Evolutionary conservation across 2,113 vertebrate genomes (phyloP), one percentile per base, ranked within the genome.

Genomic region (Microtus richardsoni): DNA sequence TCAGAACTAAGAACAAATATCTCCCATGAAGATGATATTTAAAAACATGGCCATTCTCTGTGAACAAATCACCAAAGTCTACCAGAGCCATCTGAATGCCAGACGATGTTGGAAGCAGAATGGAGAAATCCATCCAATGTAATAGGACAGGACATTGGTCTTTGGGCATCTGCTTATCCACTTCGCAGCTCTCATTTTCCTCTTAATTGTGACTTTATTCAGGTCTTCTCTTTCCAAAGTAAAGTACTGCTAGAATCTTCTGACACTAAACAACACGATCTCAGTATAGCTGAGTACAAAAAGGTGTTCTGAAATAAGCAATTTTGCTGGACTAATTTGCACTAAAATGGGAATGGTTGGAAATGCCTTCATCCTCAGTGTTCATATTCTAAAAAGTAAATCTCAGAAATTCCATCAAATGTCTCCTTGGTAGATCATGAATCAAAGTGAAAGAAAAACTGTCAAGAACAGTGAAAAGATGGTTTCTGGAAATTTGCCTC

Each of bases 361-460:
- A 44, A 95, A 91, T 21, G 3, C 58, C 39, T 78, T 95, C 24
- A 87, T 91, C 79, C 36, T 94, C 60, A 60, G 16, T 60, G 64
- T 47, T 75, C 33, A 3, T 68, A 68, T 73, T 80, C 89, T 58
- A 16, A 80, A 92, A 96, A 89, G 77, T 73, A 88, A 85, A 68
- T 89, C 60, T 73, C 77, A 94, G 62, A 95, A 91, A 92, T 66
- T 44, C 52, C 75, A 2, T 62, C 28, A 36, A 66, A 66, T 73
- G 19, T 64, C 82, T 83, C 58, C 47, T 71, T 44, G 13, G 73
- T 80, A 80, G 21, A 82, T 41, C 70, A 47, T 17, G 64, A 80
- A 92, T 75, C 77, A 96, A 77, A 91, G 73, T n/a, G n/a, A 88
- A 95, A 82, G 54, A 85, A 92, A 87, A 92, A 19, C 74, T 78